Evolutionary conservation across 2,888 invertebrate species (phyloP).

Genomic region (Netelia melanura): DNA sequence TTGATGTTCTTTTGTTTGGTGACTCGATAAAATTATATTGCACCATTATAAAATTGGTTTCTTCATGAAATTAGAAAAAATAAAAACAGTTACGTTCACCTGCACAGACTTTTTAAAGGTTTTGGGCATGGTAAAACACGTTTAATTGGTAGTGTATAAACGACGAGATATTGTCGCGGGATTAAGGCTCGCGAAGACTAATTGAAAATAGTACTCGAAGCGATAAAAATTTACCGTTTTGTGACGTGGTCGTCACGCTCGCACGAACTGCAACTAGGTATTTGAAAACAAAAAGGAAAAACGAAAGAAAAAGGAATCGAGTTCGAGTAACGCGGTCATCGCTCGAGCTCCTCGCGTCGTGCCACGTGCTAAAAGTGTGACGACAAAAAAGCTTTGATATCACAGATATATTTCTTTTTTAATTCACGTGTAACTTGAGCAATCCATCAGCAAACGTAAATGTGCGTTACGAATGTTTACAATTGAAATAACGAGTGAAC

Average conservation of each 20-base stretch:
- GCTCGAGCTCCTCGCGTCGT: constrained; percentile 52
- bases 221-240: constrained; percentile 52
- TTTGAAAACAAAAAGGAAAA: constrained; percentile 6
- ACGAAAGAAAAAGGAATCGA: constrained; percentile 20
- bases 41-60: too few species aligned
- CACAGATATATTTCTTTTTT: constrained; percentile 33
- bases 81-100: too few species aligned
- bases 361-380: constrained; percentile 58
- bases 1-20: too few species aligned
- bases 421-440: constrained; percentile 39
- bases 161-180: constrained; percentile 38
- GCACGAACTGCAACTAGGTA: constrained; percentile 42
- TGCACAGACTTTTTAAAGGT: too few species aligned
- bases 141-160: constrained; percentile 15
- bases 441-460: constrained; percentile 54
- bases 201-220: constrained; percentile 40
- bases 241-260: constrained; percentile 33
- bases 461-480: not conserved
- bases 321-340: constrained; percentile 42
- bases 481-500: not conserved
- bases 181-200: constrained; percentile 28
- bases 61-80: too few species aligned
- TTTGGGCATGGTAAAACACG: constrained; percentile 11
- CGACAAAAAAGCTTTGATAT: constrained; percentile 56
- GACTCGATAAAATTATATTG: too few species aligned